Base-by-base conservation (phyloP, 2,797 vertebrate genomes). In the Nothura maculosa region DNA sequence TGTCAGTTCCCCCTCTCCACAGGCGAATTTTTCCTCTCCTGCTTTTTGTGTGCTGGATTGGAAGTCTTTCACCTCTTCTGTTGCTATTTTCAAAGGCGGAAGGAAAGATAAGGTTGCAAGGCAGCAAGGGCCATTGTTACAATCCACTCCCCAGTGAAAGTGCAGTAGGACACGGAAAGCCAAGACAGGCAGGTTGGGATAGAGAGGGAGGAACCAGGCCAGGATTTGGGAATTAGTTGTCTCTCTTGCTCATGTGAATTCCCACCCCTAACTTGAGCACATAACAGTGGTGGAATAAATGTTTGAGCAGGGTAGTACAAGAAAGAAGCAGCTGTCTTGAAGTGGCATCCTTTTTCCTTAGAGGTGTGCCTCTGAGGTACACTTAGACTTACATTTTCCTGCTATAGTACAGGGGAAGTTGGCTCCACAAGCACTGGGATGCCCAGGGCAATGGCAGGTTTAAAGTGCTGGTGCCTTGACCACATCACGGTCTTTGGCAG, bases 71-170 rank as follows among this genome's bases (percentile, higher is more conserved):
- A 74, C 94, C 80, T 93, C 85, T 89, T 64, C 76, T 89, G 85
- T 84, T 92, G 32, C 95, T 91, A 84, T 94, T 96, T 96, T 94
- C 89, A 92, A 95, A 90, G 72, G 18, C 67, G 34, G 64, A 48
- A 89, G 77, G 61, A 91, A 88, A 91, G 94, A 93, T 91, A 95
- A 85, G 12, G 63, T 95, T 94, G 87, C 48, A 54, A 83, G 43
- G 78, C 69, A 54, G 25, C 0, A 0, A 48, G 74, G 80, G n/a
- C 67, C 40, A 55, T 36, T 52, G 38, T 78, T 63, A 55, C 2
- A 1, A 32, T 66, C 54, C 2, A 3, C 20, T 40, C 34, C 21
- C 66, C 62, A 24, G 14, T 73, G 62, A 92, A 68, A 27, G 54
- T 0, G 0, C 32, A 78, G 18, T 14, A 54, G 40, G 47, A 28